phyloP scores from a whole-genome alignment of 2,797 vertebrate species.

The Hafferia zeledoni region DNA sequence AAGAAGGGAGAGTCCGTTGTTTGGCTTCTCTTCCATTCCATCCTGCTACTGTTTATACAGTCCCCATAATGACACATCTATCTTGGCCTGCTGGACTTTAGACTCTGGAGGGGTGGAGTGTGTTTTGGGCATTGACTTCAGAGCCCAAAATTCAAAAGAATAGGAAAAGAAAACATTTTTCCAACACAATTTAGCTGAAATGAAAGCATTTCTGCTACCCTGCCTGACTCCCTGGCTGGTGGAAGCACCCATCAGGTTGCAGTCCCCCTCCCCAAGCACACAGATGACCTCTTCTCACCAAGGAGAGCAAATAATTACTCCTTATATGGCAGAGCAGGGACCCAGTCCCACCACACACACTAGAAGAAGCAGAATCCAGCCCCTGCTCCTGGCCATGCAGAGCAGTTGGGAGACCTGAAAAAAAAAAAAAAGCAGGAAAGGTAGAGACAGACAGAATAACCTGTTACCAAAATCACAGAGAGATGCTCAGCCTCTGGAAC shows the following conservation, averaged over 20 bases:
- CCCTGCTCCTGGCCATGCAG: background rate
- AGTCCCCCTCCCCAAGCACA: background rate
- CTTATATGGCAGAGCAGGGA: background rate
- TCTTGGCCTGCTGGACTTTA: background rate
- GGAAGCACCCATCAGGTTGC: background rate
- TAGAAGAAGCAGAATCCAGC: background rate
- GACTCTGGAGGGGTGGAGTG: background rate
- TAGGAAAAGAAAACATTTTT: conserved; percentile 17
- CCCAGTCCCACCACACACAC: accelerated
- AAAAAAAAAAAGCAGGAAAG: background rate
- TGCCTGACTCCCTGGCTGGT: background rate
- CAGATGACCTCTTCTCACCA: background rate
- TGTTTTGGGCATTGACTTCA: background rate
- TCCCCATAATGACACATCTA: background rate
- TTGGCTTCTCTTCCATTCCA: background rate
- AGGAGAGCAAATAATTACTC: background rate
- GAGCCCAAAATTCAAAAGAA: conserved; percentile 16
- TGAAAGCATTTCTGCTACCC: background rate
- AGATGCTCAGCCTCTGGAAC: background rate
- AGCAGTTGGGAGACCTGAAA: background rate
- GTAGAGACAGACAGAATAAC: background rate
- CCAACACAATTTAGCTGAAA: background rate
- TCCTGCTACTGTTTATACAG: background rate
- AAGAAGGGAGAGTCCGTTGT: background rate
- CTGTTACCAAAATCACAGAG: background rate